Base-by-base conservation (phyloP, 2,888 invertebrate genomes). In the Xestia xanthographa region DNA sequence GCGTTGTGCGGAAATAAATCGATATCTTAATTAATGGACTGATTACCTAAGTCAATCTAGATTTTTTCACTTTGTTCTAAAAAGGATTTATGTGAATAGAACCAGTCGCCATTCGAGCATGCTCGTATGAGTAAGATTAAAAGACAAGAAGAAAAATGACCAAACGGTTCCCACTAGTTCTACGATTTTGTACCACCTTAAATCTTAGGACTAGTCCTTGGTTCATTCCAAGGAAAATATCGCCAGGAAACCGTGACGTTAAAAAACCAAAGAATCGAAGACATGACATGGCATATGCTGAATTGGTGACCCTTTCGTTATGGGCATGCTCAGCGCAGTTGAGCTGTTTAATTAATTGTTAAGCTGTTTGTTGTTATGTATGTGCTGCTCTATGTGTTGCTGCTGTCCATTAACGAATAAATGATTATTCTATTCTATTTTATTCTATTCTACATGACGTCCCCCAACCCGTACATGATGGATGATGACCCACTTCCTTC, bases 1-100 rank as follows among this genome's bases (percentile, higher is more conserved):
- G 14, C 26, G 5, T 34, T 62, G 20, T 43, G 17, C 17, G 14
- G 6, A 3, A 48, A 29, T 2, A 38, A n/a, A 43, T 29, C 14
- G 5, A 26, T 62, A 14, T 43, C 41, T 22, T 79, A 70, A 69
- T 62, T 79, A 77, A n/a, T 29, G 11, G 11, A 20, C 17, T 43
- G 34, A 22, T 71, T 45, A 45, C 41, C 11, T 20, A n/a, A 17
- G 2, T 65, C 29, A 17, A 22, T 66, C 2, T n/a, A 48, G n/a
- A n/a, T 66, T 77, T 38, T 41, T 45, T 14, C 12, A 12, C 20
- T 48, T 48, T 68, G 1, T 14, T 14, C 0, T 29, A 41, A 45
- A 34, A 77, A 67, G 29, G 69, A 17, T 29, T 41, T 12, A 48
- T 58, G 11, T 6, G 14, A 29, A 2, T 12, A 38, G 26, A 17